Evolutionary conservation across 2,797 vertebrate genomes (phyloP).

Genomic region (Bovichtus variegatus): DNA sequence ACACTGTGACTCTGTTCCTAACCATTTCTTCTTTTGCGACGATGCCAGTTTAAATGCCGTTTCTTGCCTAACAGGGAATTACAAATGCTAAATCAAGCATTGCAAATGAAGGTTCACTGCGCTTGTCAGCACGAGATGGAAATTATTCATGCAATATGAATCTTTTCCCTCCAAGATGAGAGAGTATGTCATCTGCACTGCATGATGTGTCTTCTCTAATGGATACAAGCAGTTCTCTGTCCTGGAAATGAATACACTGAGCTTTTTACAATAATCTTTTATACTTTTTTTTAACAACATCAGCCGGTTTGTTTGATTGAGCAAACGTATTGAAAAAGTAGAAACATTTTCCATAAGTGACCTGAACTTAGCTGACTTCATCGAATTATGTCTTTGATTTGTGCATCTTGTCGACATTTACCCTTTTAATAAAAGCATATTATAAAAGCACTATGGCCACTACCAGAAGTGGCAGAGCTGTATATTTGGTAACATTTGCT

Average conservation of each 20-base stretch:
- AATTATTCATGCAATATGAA: slow-evolving; percentile 80
- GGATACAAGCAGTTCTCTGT: slow-evolving; percentile 57
- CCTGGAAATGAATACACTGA: slow-evolving; percentile 59
- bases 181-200: slow-evolving; percentile 63
- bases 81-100: slow-evolving; percentile 81
- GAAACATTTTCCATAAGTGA: slow-evolving; percentile 6
- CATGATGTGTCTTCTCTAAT: slow-evolving; percentile 62
- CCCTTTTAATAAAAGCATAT: too few species aligned
- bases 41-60: slow-evolving; percentile 72
- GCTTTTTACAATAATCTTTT: slow-evolving; percentile 20
- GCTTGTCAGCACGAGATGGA: slow-evolving; percentile 74
- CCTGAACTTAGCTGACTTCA: not conserved
- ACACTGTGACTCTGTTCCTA: slow-evolving; percentile 63
- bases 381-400: not conserved
- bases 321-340: slow-evolving; percentile 8
- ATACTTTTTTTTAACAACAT: slow-evolving; percentile 17
- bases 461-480: not conserved
- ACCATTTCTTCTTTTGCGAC: slow-evolving; percentile 63
- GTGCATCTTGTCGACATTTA: not conserved
- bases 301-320: slow-evolving; percentile 30
- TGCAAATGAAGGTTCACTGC: slow-evolving; percentile 78
- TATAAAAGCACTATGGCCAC: not conserved
- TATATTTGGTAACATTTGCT: not conserved
- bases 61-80: slow-evolving; percentile 79
- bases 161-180: slow-evolving; percentile 65